Conservation (phyloP, 30 jellyfish, hydroid and myxozoan genomes). For the Cassiopea xamachana region DNA sequence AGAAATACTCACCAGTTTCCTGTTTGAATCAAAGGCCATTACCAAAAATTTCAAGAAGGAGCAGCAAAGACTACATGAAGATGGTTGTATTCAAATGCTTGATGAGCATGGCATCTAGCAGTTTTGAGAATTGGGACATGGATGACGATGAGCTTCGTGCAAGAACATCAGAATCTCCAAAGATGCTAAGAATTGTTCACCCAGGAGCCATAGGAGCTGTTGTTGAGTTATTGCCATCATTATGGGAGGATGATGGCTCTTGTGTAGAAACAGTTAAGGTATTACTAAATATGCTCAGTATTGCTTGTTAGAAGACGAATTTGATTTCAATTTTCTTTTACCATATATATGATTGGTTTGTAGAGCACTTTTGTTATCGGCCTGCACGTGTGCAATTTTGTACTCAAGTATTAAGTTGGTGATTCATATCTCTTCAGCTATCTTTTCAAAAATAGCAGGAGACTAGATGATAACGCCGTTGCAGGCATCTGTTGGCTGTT, state of each 20-base stretch:
- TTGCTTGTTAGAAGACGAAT: background rate
- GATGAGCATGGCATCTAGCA: slow-evolving; percentile 87
- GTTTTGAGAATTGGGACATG: slow-evolving; percentile 81
- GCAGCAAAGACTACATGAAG: slow-evolving; percentile 76
- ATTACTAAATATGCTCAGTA: background rate
- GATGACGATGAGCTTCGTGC: slow-evolving; percentile 38
- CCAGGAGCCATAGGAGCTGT: slow-evolving; percentile 94
- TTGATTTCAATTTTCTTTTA: too few relatives aligned
- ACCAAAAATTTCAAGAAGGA: slow-evolving; percentile 53
- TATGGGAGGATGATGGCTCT: slow-evolving; percentile 67
- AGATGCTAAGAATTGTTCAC: slow-evolving; percentile 73
- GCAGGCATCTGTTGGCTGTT: too few relatives aligned
- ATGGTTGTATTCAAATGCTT: slow-evolving; percentile 77
- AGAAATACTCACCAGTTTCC: slow-evolving; percentile 23
- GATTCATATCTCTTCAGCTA: too few relatives aligned
- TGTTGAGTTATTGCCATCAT: slow-evolving; percentile 84
- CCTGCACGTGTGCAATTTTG: too few relatives aligned
- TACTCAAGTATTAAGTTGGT: too few relatives aligned
- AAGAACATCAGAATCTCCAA: slow-evolving; percentile 23
- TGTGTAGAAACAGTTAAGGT: background rate
- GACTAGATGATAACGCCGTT: too few relatives aligned
- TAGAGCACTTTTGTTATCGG: too few relatives aligned
- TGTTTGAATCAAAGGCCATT: slow-evolving; percentile 42
- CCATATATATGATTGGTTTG: too few relatives aligned
- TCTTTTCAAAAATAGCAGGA: too few relatives aligned